Evolutionary conservation across 2,888 invertebrate genomes (phyloP).

Genomic region (Oxystoma pomonae): DNA sequence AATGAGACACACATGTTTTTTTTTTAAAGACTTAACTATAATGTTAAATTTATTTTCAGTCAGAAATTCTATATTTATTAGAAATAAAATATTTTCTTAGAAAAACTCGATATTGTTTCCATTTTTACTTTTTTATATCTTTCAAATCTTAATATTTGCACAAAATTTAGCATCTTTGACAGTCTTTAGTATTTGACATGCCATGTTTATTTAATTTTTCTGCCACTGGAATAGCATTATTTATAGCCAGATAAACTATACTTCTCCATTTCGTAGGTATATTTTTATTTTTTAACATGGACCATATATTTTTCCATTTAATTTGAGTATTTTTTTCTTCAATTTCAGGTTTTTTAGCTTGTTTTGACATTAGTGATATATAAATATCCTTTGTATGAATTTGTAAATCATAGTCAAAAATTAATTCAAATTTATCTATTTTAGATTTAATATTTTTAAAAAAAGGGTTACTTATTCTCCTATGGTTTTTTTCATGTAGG

Average conservation of each 20-base stretch:
- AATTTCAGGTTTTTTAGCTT: background rate
- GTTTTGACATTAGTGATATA: conserved; percentile 1
- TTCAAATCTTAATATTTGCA: too few species aligned
- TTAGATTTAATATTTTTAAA: conserved; percentile 3
- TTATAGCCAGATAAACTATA: background rate
- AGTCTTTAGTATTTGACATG: background rate
- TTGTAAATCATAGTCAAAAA: background rate
- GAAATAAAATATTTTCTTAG: too few species aligned
- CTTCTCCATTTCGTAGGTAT: background rate
- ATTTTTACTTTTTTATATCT: too few species aligned
- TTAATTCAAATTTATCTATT: background rate
- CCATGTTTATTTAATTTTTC: conserved; percentile 3
- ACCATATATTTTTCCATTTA: background rate
- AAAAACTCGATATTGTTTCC: too few species aligned
- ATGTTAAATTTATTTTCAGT: too few species aligned
- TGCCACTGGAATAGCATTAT: conserved; percentile 4
- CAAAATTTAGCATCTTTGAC: background rate
- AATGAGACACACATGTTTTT: too few species aligned
- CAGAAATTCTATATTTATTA: too few species aligned
- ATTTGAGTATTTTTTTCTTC: conserved; percentile 1
- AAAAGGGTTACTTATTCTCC: background rate
- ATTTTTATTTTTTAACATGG: background rate
- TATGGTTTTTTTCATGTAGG: background rate
- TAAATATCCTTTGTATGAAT: background rate
- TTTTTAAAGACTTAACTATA: too few species aligned